phyloP scores from a whole-genome alignment of 2,113 vertebrate species.

The Mesembrinibis cayennensis region DNA sequence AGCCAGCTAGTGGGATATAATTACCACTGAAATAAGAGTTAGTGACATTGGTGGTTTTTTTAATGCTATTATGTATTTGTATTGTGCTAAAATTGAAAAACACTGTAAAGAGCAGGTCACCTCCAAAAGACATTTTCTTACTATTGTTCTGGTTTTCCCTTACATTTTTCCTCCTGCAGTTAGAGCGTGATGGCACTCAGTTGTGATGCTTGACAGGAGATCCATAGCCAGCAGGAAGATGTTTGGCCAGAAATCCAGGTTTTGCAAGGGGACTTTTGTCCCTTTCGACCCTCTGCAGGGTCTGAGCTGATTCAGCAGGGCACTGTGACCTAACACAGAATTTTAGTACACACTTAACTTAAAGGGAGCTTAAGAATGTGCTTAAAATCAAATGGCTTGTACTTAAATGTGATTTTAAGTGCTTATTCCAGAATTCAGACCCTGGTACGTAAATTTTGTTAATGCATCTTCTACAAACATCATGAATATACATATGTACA shows the following conservation, averaged over 20 bases:
- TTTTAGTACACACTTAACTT: not conserved
- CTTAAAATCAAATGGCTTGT: not conserved
- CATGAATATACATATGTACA: fast-evolving
- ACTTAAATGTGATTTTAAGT: not conserved
- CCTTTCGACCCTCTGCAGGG: not conserved
- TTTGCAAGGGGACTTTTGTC: not conserved
- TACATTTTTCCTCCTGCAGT: not conserved
- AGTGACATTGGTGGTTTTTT: not conserved
- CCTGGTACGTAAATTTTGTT: not conserved
- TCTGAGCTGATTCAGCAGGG: not conserved
- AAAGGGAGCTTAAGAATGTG: not conserved
- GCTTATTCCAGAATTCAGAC: not conserved
- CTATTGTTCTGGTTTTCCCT: not conserved
- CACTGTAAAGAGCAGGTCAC: not conserved
- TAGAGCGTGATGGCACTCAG: not conserved
- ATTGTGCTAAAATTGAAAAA: conserved; percentile 2
- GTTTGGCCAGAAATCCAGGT: not conserved
- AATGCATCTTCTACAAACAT: not conserved
- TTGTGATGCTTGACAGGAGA: not conserved
- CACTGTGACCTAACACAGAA: not conserved
- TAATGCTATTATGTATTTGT: not conserved
- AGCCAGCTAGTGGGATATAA: not conserved
- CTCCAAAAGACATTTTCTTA: not conserved
- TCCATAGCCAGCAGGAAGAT: not conserved
- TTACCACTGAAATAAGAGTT: not conserved